phyloP scores from a whole-genome alignment of 2,797 vertebrate genomes.

The Coregonus suidteri region DNA sequence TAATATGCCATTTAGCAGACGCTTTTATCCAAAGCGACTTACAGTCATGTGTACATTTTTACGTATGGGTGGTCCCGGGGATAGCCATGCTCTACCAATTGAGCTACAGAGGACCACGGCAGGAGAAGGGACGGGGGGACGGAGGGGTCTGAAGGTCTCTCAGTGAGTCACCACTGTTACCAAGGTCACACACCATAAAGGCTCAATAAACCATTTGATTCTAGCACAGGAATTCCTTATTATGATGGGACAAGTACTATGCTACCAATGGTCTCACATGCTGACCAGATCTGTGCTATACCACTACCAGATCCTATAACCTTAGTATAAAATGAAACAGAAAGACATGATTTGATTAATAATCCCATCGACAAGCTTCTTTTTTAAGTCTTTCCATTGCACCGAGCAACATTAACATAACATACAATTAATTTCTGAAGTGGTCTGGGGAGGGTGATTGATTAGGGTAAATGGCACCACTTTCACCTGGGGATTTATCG shows the following conservation, averaged over 20 bases:
- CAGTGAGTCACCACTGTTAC: no score
- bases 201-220: no score
- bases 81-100: no score
- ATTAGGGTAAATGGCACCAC: constrained; percentile 66
- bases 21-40: no score
- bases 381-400: constrained; percentile 14
- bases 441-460: constrained; percentile 58
- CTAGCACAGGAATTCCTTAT: neutral
- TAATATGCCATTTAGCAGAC: no score
- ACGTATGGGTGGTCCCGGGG: no score
- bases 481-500: no score
- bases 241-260: constrained; percentile 14
- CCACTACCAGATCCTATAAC: constrained; percentile 37
- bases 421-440: constrained; percentile 37
- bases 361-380: constrained; percentile 28
- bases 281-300: constrained; percentile 27
- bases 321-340: constrained; percentile 12
- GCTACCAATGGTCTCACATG: constrained; percentile 2
- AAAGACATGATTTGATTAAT: constrained; percentile 40
- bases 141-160: no score
- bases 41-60: no score
- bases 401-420: constrained; percentile 35
- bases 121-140: no score
- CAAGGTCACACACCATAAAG: no score
- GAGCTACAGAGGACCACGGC: no score